phyloP scores from a whole-genome alignment of 2,113 vertebrate genomes.

The Cyanoderma ruficeps region DNA sequence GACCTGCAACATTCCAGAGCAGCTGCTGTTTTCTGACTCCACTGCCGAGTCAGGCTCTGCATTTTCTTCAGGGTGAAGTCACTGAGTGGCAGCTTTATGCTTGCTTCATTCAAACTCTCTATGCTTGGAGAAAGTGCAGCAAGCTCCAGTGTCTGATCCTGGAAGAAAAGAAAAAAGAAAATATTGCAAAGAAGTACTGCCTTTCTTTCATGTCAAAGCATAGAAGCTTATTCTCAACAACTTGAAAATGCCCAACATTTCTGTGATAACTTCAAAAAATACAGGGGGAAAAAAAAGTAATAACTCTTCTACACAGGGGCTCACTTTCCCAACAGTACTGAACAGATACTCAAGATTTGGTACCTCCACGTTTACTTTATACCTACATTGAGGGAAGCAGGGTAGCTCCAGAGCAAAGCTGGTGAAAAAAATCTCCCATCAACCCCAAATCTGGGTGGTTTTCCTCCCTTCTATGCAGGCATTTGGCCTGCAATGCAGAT shows the following conservation, averaged over 20 bases:
- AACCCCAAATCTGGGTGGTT: background rate
- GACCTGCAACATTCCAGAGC: constrained; percentile 87
- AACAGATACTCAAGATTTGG: background rate
- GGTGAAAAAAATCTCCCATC: background rate
- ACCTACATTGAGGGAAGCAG: background rate
- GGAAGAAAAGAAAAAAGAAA: background rate
- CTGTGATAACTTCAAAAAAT: background rate
- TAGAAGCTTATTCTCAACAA: background rate
- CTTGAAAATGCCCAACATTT: background rate
- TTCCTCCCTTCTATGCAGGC: background rate
- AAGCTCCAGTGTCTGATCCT: constrained; percentile 79
- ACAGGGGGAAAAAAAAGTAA: rapidly evolving
- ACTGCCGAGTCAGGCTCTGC: constrained; percentile 79
- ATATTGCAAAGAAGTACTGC: background rate
- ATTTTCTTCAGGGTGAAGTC: constrained; percentile 76
- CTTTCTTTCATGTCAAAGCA: background rate
- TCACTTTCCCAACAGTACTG: background rate
- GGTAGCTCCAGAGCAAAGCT: background rate
- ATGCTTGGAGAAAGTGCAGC: constrained; percentile 80
- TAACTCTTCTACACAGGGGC: background rate
- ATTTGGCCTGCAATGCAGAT: background rate
- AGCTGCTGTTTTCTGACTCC: constrained; percentile 75
- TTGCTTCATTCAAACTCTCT: constrained; percentile 85
- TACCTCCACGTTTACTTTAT: background rate
- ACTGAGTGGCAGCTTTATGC: constrained; percentile 78